Evolutionary conservation across 2,797 vertebrate species (phyloP).

Genomic region (Aldrovandia affinis): DNA sequence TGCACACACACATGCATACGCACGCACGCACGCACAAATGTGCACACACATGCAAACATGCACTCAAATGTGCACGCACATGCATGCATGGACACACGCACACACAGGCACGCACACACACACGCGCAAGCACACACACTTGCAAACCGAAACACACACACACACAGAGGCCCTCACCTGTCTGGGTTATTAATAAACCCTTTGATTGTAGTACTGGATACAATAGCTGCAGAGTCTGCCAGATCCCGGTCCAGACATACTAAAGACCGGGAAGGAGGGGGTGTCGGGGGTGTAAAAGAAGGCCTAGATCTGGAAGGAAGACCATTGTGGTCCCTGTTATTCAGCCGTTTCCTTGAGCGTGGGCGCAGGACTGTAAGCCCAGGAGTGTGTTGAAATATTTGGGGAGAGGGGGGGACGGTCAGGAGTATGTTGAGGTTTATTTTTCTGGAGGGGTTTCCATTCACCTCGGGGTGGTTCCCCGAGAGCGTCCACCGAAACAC

Average conservation of each 20-base stretch:
- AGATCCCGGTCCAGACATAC: not conserved
- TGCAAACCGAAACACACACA: not conserved
- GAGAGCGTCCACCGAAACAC: no score
- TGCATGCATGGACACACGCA: not conserved
- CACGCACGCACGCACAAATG: not conserved
- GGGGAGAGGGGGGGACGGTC: not conserved
- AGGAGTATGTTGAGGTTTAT: not conserved
- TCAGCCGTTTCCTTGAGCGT: constrained; percentile 4
- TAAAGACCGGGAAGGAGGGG: not conserved
- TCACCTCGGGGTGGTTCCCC: no score
- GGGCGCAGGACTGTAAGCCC: not conserved
- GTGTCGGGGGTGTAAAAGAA: not conserved
- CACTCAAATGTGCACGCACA: not conserved
- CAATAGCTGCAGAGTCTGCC: constrained; percentile 20
- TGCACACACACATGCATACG: no score
- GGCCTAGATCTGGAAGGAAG: constrained; percentile 19
- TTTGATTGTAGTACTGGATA: constrained; percentile 10
- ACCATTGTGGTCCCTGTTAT: constrained; percentile 14
- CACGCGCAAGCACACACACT: not conserved
- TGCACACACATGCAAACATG: not conserved
- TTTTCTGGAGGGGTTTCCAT: not conserved
- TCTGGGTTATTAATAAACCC: constrained; percentile 30
- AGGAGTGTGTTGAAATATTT: not conserved
- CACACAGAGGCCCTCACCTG: not conserved
- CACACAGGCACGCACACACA: not conserved